Evolutionary conservation across 2,888 invertebrate genomes (phyloP).

Genomic region (Celastrina argiolus): DNA sequence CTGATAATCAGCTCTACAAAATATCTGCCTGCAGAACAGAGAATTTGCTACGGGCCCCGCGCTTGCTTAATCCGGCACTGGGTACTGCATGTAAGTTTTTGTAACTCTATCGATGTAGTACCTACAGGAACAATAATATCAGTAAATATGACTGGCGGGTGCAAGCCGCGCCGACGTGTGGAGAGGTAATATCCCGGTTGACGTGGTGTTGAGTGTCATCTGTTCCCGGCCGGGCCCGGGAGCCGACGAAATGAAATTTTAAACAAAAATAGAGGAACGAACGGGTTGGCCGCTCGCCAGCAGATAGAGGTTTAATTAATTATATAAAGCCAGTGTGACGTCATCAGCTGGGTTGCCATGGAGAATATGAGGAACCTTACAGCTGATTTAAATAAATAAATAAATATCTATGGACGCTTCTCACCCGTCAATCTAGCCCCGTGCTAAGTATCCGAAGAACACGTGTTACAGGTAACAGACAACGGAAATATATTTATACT

Average conservation of each 20-base stretch:
- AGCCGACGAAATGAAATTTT: constrained; percentile 32
- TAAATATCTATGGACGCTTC: no score
- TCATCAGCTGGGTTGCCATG: constrained; percentile 12
- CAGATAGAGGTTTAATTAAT: constrained; percentile 22
- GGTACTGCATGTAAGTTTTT: no score
- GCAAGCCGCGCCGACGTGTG: not conserved
- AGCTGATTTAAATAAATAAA: no score
- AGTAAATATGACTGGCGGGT: not conserved
- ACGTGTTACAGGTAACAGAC: no score
- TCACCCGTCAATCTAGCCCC: no score
- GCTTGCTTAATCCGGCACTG: no score
- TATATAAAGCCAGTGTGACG: constrained; percentile 14
- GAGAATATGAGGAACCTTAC: not conserved
- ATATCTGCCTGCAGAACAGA: no score
- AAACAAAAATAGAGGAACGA: constrained; percentile 37
- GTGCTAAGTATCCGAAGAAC: no score
- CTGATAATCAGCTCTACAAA: no score
- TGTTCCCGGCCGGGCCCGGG: not conserved
- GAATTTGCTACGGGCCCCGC: no score
- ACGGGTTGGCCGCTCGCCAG: constrained; percentile 33
- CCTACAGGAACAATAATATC: not conserved
- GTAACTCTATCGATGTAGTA: not conserved
- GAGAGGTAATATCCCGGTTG: constrained; percentile 1
- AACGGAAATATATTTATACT: no score
- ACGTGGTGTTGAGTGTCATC: constrained; percentile 5